A percentile compares a stretch with the other conserved stretches of the same genome.
phyloP scores from a whole-genome alignment of 2,888 invertebrate species.

The Melipona bicolor region DNA sequence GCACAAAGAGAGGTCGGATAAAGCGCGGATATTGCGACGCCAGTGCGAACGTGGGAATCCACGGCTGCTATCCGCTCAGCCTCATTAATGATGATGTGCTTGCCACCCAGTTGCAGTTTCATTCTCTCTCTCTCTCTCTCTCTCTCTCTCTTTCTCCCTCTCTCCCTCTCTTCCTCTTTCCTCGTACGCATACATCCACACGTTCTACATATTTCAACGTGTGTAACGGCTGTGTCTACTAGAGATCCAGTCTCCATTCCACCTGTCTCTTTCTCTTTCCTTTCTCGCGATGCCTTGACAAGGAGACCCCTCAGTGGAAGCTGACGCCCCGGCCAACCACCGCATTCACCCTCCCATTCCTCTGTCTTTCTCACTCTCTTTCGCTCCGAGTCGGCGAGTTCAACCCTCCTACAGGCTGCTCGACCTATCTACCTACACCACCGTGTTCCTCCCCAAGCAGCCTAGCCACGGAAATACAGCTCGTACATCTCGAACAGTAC shows the following conservation, averaged over 20 bases:
- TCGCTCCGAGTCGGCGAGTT: slow-evolving; percentile 20
- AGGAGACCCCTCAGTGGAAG: slow-evolving; percentile 62
- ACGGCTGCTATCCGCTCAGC: slow-evolving; percentile 84
- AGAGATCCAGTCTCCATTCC: slow-evolving; percentile 19
- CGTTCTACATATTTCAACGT: slow-evolving; percentile 56
- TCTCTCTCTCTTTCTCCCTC: slow-evolving; percentile 26
- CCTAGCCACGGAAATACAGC: slow-evolving; percentile 62
- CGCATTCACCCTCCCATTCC: slow-evolving; percentile 58
- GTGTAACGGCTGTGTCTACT: slow-evolving; percentile 44
- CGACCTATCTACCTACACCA: slow-evolving; percentile 49
- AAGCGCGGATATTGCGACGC: slow-evolving; percentile 79
- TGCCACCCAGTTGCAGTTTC: slow-evolving; percentile 87
- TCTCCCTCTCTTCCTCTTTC: slow-evolving; percentile 63
- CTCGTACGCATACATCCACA: slow-evolving; percentile 25
- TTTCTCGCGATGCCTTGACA: slow-evolving; percentile 59
- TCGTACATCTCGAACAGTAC: slow-evolving; percentile 68
- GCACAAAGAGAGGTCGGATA: slow-evolving; percentile 67
- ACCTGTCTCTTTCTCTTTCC: not conserved
- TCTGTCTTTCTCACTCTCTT: slow-evolving; percentile 24
- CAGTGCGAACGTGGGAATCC: slow-evolving; percentile 81
- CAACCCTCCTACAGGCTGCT: slow-evolving; percentile 47
- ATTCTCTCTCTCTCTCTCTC: slow-evolving; percentile 65
- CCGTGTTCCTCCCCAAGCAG: slow-evolving; percentile 16
- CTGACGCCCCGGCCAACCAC: slow-evolving; percentile 70
- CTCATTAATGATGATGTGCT: slow-evolving; percentile 93